phyloP scores from a whole-genome alignment of 2,113 vertebrate species.

The Gallinago media region DNA sequence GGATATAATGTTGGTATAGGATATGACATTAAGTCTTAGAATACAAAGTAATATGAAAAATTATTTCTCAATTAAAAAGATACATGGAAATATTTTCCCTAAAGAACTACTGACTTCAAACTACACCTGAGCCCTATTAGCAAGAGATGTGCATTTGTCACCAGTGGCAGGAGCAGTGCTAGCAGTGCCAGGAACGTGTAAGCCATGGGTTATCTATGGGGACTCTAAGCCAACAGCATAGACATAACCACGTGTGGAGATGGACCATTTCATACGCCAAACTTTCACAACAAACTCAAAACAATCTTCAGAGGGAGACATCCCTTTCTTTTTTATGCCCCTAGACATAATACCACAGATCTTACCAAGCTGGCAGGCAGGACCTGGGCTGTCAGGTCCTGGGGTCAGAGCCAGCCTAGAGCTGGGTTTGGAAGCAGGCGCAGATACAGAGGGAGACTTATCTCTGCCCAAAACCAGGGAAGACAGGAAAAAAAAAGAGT shows the following conservation, averaged over 20 bases:
- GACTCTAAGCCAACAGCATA: background rate
- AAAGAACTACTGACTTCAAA: background rate
- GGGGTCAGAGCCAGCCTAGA: background rate
- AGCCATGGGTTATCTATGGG: background rate
- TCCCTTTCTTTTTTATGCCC: background rate
- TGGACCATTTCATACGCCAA: background rate
- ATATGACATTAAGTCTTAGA: background rate
- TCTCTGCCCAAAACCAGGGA: background rate
- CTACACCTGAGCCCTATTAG: background rate
- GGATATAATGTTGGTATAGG: no score
- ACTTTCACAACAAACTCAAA: background rate
- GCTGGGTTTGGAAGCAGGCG: background rate
- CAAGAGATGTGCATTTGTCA: background rate
- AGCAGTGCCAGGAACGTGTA: background rate
- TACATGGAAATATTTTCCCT: background rate
- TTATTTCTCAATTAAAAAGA: background rate
- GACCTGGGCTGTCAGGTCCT: accelerated
- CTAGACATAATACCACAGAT: background rate
- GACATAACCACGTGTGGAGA: background rate
- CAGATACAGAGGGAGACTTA: background rate
- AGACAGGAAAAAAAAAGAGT: background rate
- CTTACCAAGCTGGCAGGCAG: background rate
- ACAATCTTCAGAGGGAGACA: background rate
- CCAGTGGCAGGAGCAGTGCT: background rate
- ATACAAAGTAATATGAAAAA: background rate